Evolutionary conservation across 1,140 invertebrate genomes (phyloP), one percentile per base, ranked within the genome.

Genomic region (Brachystomella parvula): DNA sequence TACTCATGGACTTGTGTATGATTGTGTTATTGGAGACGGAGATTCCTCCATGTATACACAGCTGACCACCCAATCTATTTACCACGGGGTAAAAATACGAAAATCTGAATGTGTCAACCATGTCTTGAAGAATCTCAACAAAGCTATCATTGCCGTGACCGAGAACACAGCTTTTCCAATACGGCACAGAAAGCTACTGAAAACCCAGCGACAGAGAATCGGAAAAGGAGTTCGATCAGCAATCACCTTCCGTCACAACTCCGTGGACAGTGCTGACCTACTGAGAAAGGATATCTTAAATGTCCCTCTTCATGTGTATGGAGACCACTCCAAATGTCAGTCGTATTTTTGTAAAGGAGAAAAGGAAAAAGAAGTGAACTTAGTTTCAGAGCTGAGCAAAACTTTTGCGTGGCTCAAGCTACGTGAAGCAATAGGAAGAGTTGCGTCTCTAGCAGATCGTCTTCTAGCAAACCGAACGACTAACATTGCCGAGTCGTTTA

Each of bases 21-120:
- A 44, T 9, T 47, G 39, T 32, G 44, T 79, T 6, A 74, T 80
- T 71, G 76, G 69, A 12, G 78, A 78, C 71, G 78, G 77, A 12
- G 78, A 79, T 65, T 74, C 74, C 9, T 76, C 74, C 53, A 74
- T 77, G 1, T 73, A 74, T 69, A 68, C 71, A 49, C 65, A 59
- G 3, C 59, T 74, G 28, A 28, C 47, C 26, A 65, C 70, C 47
- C 29, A 30, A 17, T 60, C 69, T 49, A 71, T 68, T 26, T 61
- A 70, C 2, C 49, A 15, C 12, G 68, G 49, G 59, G 65, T 21
- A 62, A 64, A 6, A 15, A 53, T 74, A 2, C 31, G 70, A 32
- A 71, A 77, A 69, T 59, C 73, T 19, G 68, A 76, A 68, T 76
- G 75, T 70, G 69, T 63, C 6, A 76, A 76, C 35, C 74, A 76